Evolutionary conservation across 1,140 invertebrate genomes (phyloP), one percentile per base, ranked within the genome.

Genomic region (Centruroides sculpturatus): DNA sequence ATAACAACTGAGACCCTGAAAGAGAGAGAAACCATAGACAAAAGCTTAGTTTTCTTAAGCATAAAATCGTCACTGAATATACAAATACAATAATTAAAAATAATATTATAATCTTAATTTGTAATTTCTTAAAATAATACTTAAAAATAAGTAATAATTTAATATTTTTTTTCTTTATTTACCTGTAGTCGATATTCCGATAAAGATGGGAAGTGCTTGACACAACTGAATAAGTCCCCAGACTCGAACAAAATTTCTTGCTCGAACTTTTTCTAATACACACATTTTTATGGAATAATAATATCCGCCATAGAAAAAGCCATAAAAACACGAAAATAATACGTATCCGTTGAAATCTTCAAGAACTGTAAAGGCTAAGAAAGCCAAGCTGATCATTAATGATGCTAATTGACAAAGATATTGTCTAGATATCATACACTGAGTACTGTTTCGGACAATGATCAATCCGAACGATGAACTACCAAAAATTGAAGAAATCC

Each of bases 191-290:
- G 89, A 89, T 64, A 92, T 83, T 66, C 89, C 89, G 59, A 92
- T 79, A 63, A 92, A 81, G 61, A 89, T 85, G 6, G 89, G 87
- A 61, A 92, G 75, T 35, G 87, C 86, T 76, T 91, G 85, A 35
- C 86, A 85, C 61, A 86, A 87, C 73, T 88, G 85, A 23, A 92
- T 83, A 69, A 89, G 88, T 60, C 87, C 85, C 89, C 89, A 93
- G 47, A 89, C 86, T 76, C 87, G 83, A 35, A 89, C 88, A 72
- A 92, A 92, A 67, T 92, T 85, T 70, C 86, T 81, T 8, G 86
- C 83, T 66, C 86, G 80, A 8, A 92, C 81, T 65, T 89, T 81
- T 71, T 92, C 89, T 73, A 90, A 82, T 2, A 87, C 85, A 69
- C 88, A 81, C 82, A 92, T 89, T 74, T 92, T 92, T 51, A 92